Evolutionary conservation across 2,888 invertebrate species (phyloP), one percentile per base, ranked within the genome.

Genomic region (Volucella inanis): DNA sequence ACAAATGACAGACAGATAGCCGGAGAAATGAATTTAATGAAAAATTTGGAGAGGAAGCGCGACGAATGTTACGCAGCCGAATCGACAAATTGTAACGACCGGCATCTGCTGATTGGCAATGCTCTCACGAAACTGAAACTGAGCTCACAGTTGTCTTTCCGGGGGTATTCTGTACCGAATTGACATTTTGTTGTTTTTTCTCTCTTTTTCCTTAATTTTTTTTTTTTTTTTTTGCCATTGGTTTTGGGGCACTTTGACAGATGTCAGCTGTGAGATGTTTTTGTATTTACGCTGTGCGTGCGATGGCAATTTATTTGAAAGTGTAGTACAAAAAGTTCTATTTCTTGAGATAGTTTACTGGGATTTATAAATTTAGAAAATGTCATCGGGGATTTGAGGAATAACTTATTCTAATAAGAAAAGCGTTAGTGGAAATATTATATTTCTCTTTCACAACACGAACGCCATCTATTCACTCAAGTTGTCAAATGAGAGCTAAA

Each of bases 221-320:
- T 31, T n/a, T n/a, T n/a, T n/a, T n/a, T n/a, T n/a, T n/a, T n/a
- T n/a, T n/a, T n/a, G n/a, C n/a, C n/a, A n/a, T n/a, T n/a, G n/a
- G n/a, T n/a, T n/a, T n/a, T n/a, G n/a, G n/a, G n/a, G 8, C 31
- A 39, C 43, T 75, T 61, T 84, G 84, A 84, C 84, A 84, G 75
- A 52, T 64, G 80, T 80, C 84, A 84, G 84, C 80, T 80, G 81
- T 55, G 67, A 84, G 84, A 70, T 80, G 81, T 45, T 50, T 47
- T 41, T 49, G n/a, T 54, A 50, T 52, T 47, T 49, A 18, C 38
- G 70, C 47, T 65, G 77, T 82, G 77, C 77, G 70, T 84, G 80
- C 64, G 75, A 49, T 22, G 39, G 67, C 11, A 59, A 45, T 14
- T 31, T 11, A 54, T 41, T 43, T 9, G 6, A 43, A 38, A n/a